Base-by-base conservation (phyloP, 2,113 vertebrate species). In the Probosciger aterrimus region DNA sequence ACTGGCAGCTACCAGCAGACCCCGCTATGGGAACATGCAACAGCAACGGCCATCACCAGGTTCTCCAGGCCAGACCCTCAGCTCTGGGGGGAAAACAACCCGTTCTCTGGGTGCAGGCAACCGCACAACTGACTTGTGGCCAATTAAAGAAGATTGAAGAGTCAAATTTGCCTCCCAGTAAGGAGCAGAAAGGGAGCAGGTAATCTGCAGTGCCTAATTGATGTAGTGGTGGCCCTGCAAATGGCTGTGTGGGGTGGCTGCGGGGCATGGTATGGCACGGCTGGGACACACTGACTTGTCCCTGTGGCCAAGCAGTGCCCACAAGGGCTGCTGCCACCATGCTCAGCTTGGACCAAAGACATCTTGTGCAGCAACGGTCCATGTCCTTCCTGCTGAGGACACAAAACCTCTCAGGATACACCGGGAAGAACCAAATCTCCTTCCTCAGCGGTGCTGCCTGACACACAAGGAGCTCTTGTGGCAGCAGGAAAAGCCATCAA, bases 1-100 rank as follows among this genome's bases (percentile, higher is more conserved):
- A n/a, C 23, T 14, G 2, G 33, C 7, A 33, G 20, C 55, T 16
- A 0, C 37, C 14, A 0, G 39, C 52, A 0, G 55, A 4, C 33
- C 24, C 9, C 0, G 17, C 57, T 59, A 35, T 35, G 33, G 57
- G 9, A 59, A 59, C 57, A 35, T 35, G 33, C 22, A 59, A 59
- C 57, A 35, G 33, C 43, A 15, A 44, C 7, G 17, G 43, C 43
- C 43, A 44, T 16, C 43, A 15, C 6, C 63, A 1, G 30, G 68
- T 28, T 10, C 47, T 31, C 12, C 37, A 5, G 6, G 9, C 39
- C 8, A 1, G 1, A 1, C 0, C 7, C 78, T 15, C 64, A 1
- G 41, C 18, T 43, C 24, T 49, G 1, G 17, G 0, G 7, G 7
- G 2, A 16, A 33, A 2, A 16, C 11, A 2, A 3, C 4, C 12